Percentiles rank a stretch among this genome's conserved stretches.
These are phyloP conservation scores for Petrolisthes cinctipes DNA, from an alignment of 2,888 invertebrate species.

Conservation along the genomic window DNA sequence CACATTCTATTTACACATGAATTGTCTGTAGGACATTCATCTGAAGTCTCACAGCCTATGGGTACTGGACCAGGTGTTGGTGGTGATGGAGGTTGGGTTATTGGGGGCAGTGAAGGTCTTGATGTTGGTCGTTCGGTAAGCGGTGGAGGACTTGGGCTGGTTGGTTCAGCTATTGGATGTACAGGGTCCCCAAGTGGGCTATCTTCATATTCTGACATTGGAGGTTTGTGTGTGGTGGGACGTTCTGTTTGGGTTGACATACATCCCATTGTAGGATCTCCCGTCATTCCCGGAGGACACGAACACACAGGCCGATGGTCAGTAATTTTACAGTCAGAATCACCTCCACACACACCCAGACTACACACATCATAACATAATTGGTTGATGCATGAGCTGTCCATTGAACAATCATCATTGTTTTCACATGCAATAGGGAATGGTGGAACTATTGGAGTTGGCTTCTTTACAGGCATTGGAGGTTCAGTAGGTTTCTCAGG, in stretches of 20 bases:
- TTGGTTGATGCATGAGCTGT: conserved; percentile 79
- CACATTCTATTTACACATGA: conserved; percentile 58
- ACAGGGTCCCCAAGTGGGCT: conserved; percentile 14
- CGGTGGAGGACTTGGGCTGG: conserved; percentile 32
- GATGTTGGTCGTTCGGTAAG: conserved; percentile 21
- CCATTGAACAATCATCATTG: conserved; percentile 79
- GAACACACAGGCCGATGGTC: conserved; percentile 76
- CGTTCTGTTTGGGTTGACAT: conserved; percentile 35
- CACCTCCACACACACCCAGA: conserved; percentile 76
- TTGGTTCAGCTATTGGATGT: conserved; percentile 27
- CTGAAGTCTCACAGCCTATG: conserved; percentile 55
- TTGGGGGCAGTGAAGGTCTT: conserved; percentile 29
- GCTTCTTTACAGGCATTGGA: conserved; percentile 73
- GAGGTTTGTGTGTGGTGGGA: conserved; percentile 19
- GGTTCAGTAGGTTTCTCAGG: conserved; percentile 30
- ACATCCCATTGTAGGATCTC: conserved; percentile 55
- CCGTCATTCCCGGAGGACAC: conserved; percentile 73
- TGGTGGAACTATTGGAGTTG: conserved; percentile 44
- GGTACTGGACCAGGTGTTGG: conserved; percentile 44
- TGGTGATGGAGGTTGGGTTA: conserved; percentile 11
- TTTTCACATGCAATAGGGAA: conserved; percentile 55
- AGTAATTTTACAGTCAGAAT: conserved; percentile 83
- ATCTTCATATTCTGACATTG: conserved; percentile 8
- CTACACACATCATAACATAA: conserved; percentile 84
- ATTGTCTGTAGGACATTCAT: conserved; percentile 49